Conservation (phyloP, 2,113 vertebrate species). For the Neogobius melanostomus region DNA sequence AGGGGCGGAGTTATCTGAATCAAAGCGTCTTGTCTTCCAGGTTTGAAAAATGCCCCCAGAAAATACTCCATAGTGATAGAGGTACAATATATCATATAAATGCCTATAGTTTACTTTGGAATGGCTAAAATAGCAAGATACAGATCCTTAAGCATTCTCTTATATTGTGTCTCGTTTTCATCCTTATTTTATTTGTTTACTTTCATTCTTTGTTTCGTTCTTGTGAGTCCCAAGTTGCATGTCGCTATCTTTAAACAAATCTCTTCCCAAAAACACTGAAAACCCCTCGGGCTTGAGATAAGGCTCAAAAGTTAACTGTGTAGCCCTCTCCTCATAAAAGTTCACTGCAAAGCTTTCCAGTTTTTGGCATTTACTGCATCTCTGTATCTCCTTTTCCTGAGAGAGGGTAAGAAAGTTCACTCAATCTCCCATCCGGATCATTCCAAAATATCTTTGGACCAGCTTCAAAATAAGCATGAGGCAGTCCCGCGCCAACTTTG, state of each 20-base stretch:
- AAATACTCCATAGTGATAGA: too few species aligned
- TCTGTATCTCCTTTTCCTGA: constrained; percentile 49
- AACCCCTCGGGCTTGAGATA: background rate
- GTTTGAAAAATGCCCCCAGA: too few species aligned
- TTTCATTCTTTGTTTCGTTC: background rate
- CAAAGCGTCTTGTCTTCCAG: too few species aligned
- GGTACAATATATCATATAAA: too few species aligned
- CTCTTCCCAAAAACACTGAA: background rate
- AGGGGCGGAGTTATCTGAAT: too few species aligned
- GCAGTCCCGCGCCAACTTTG: constrained; percentile 48
- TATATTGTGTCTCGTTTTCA: background rate
- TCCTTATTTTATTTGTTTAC: background rate
- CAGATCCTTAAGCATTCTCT: background rate
- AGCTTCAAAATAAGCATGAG: constrained; percentile 64
- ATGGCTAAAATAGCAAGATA: too few species aligned
- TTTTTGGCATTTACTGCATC: constrained; percentile 42
- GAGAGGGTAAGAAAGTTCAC: constrained; percentile 58
- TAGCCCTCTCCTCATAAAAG: constrained; percentile 36
- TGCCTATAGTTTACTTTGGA: too few species aligned
- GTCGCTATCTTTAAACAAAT: background rate
- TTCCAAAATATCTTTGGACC: constrained; percentile 67
- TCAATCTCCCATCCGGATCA: constrained; percentile 47
- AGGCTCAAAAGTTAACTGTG: constrained; percentile 7
- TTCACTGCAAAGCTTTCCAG: constrained; percentile 36
- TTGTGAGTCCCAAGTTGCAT: background rate